Conservation (phyloP, 2,888 invertebrate genomes). For the Yponomeuta sedellus region DNA sequence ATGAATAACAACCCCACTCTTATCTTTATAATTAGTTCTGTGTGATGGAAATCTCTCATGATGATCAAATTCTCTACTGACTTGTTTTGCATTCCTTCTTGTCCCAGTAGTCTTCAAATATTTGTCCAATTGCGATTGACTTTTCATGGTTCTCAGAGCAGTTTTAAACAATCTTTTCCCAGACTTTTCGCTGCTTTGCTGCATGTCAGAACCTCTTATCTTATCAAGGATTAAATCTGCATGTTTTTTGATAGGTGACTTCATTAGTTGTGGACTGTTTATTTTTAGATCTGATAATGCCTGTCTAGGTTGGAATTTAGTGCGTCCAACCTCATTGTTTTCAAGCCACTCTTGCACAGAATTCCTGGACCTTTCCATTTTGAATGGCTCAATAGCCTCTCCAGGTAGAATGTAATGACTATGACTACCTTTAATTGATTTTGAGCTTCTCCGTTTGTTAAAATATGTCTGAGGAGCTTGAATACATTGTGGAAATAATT, state of each 20-base stretch:
- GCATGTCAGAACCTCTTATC: not conserved
- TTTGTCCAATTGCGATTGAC: constrained; percentile 20
- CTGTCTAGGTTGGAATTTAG: constrained; percentile 34
- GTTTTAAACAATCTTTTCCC: constrained; percentile 15
- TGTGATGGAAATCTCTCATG: constrained; percentile 12
- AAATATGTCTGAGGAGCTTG: constrained; percentile 58
- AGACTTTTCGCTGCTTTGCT: not conserved
- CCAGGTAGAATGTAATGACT: constrained; percentile 37
- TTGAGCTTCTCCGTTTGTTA: constrained; percentile 54
- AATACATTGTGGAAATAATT: constrained; percentile 62
- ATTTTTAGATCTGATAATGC: constrained; percentile 54
- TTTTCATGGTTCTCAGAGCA: constrained; percentile 18
- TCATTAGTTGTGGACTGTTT: constrained; percentile 31
- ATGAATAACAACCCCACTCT: constrained; percentile 52
- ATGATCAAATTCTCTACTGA: constrained; percentile 19
- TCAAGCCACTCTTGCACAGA: constrained; percentile 58
- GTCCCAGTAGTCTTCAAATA: constrained; percentile 15
- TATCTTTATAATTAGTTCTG: constrained; percentile 33
- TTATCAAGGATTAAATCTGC: constrained; percentile 12
- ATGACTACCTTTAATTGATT: constrained; percentile 39
- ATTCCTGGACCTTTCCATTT: constrained; percentile 46
- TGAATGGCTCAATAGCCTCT: constrained; percentile 33
- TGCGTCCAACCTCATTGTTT: constrained; percentile 31
- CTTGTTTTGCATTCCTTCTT: constrained; percentile 20
- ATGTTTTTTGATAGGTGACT: constrained; percentile 18